Conservation (phyloP, 2,113 vertebrate genomes). For the Barnardius zonarius region DNA sequence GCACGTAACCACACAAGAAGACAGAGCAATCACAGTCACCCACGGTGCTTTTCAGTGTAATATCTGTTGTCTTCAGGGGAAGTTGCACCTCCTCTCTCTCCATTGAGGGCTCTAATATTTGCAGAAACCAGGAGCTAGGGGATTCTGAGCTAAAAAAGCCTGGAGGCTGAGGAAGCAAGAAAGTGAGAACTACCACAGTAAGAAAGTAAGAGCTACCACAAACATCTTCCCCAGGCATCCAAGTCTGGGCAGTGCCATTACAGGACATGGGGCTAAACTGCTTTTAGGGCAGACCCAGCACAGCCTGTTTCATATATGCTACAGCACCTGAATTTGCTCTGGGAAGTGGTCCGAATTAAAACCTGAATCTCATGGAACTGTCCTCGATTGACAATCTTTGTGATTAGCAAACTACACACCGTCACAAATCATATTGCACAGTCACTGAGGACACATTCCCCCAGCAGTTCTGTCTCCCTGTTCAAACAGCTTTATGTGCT, state of each 20-base stretch:
- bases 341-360: background rate
- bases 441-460: background rate
- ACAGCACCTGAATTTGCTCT: background rate
- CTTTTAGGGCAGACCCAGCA: background rate
- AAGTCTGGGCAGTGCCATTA: background rate
- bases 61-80: background rate
- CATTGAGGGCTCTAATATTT: background rate
- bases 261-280: background rate
- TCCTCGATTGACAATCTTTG: background rate
- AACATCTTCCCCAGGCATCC: background rate
- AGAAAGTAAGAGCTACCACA: background rate
- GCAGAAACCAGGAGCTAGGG: background rate
- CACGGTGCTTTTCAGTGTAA: background rate
- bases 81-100: background rate
- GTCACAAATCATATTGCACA: background rate
- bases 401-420: background rate
- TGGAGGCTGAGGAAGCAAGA: background rate
- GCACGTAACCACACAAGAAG: background rate
- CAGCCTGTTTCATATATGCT: background rate
- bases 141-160: background rate
- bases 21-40: background rate
- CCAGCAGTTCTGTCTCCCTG: background rate
- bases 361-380: background rate
- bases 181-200: background rate
- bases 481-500: background rate